Evolutionary conservation across 2,888 invertebrate species (phyloP).

Genomic region (Morinoia aosen): DNA sequence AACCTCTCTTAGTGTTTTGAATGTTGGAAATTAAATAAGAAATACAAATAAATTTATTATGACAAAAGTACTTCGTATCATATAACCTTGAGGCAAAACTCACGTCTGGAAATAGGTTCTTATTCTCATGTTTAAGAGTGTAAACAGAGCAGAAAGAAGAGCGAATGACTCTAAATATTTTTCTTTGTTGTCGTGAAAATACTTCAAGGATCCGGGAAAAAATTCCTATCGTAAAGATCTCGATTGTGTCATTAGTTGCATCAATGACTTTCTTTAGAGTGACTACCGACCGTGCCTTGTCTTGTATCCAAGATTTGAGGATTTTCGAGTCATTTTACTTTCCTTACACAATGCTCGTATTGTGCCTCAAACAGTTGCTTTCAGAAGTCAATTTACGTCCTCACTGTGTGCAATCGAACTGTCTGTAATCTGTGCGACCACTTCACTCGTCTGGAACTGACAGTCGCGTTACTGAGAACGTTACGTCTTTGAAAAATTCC

Average conservation of each 20-base stretch:
- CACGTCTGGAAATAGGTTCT: neutral
- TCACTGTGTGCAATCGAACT: neutral
- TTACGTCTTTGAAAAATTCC: neutral
- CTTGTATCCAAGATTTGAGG: slow-evolving; percentile 10
- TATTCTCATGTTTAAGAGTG: neutral
- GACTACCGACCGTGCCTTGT: neutral
- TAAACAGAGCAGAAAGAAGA: neutral
- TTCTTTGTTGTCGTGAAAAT: neutral
- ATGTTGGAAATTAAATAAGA: no score
- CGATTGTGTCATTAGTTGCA: slow-evolving; percentile 25
- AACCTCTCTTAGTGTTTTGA: no score
- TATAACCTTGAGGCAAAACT: no score
- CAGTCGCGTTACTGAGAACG: neutral
- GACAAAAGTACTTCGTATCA: no score
- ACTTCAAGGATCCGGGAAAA: neutral
- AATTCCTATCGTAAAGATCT: neutral
- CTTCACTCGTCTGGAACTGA: neutral
- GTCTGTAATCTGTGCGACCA: neutral
- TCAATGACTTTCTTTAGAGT: slow-evolving; percentile 29
- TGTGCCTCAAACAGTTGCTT: neutral
- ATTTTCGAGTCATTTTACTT: slow-evolving; percentile 13
- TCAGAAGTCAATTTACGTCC: neutral
- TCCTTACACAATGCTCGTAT: neutral
- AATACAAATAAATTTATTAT: no score
- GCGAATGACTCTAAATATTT: neutral